Evolutionary conservation across 2,113 vertebrate species (phyloP).

Genomic region (Mandrillus leucophaeus): DNA sequence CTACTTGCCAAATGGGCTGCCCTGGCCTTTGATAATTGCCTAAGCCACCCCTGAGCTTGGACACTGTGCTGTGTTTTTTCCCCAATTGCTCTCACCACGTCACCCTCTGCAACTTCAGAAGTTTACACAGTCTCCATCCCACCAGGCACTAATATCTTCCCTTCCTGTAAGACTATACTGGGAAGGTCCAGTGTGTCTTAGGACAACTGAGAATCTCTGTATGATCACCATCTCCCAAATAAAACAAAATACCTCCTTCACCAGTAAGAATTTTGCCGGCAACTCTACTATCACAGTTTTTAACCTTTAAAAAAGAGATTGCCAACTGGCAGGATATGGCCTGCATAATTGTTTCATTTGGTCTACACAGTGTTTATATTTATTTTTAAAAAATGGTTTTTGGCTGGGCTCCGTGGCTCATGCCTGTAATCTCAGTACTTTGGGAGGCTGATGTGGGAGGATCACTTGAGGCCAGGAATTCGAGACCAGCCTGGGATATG

Average conservation of each 20-base stretch:
- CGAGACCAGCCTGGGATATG: too few relatives aligned
- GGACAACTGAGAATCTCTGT: neutral
- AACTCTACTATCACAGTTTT: neutral
- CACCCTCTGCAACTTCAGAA: neutral
- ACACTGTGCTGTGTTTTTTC: neutral
- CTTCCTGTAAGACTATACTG: neutral
- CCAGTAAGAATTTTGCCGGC: neutral
- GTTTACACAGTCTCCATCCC: neutral
- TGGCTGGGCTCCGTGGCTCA: too few relatives aligned
- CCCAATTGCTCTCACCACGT: neutral
- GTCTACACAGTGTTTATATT: neutral
- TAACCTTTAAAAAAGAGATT: neutral
- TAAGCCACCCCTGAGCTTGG: neutral
- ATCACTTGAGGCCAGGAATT: too few relatives aligned
- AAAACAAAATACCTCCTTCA: neutral
- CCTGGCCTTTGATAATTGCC: neutral
- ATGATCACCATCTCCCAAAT: neutral
- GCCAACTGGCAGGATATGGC: neutral
- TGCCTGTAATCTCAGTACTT: too few relatives aligned
- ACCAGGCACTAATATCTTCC: too few relatives aligned
- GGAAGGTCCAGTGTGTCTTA: neutral
- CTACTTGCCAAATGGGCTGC: neutral
- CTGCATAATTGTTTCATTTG: neutral
- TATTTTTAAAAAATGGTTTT: constrained; percentile 24
- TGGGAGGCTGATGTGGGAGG: too few relatives aligned